These are phyloP conservation scores for Sphaeridia pumilis DNA, from an alignment of 2,888 invertebrate species.

Conservation along the genomic window DNA sequence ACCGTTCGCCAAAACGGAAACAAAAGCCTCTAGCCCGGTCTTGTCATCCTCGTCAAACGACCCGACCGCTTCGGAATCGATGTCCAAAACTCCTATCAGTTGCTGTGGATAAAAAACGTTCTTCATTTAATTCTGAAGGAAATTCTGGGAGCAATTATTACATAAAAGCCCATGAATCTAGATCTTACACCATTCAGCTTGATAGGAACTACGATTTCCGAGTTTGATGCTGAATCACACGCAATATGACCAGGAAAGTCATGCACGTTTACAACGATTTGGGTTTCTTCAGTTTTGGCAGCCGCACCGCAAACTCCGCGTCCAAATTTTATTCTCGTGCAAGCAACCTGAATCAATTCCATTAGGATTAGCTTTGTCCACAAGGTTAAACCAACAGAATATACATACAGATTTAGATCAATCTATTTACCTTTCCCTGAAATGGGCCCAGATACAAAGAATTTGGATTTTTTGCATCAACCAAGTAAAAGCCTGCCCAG, in stretches of 20 bases:
- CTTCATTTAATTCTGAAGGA: too few species aligned
- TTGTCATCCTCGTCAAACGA: slow-evolving; percentile 27
- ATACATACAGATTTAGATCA: too few species aligned
- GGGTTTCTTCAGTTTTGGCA: slow-evolving; percentile 19
- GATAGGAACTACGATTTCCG: slow-evolving; percentile 32
- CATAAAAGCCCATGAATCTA: too few species aligned
- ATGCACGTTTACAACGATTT: slow-evolving; percentile 28
- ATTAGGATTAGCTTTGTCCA: too few species aligned
- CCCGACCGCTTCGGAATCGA: slow-evolving; percentile 19
- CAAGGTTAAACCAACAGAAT: too few species aligned
- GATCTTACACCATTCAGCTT: too few species aligned
- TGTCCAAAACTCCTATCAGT: slow-evolving; percentile 29
- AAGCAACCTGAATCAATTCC: slow-evolving; percentile 31
- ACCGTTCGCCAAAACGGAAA: slow-evolving; percentile 15
- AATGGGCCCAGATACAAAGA: slow-evolving; percentile 28
- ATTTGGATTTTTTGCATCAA: slow-evolving; percentile 8
- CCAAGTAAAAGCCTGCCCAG: slow-evolving; percentile 33
- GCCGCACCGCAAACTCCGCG: slow-evolving; percentile 32
- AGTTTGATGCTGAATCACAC: slow-evolving; percentile 25
- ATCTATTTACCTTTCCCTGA: slow-evolving; percentile 34
- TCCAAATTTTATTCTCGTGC: slow-evolving; percentile 29
- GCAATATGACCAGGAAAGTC: slow-evolving; percentile 32
- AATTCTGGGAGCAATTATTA: too few species aligned
- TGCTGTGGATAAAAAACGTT: slow-evolving; percentile 7
- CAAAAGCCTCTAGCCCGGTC: slow-evolving; percentile 24